phyloP scores from a whole-genome alignment of 2,113 vertebrate species.

The Osmerus mordax region DNA sequence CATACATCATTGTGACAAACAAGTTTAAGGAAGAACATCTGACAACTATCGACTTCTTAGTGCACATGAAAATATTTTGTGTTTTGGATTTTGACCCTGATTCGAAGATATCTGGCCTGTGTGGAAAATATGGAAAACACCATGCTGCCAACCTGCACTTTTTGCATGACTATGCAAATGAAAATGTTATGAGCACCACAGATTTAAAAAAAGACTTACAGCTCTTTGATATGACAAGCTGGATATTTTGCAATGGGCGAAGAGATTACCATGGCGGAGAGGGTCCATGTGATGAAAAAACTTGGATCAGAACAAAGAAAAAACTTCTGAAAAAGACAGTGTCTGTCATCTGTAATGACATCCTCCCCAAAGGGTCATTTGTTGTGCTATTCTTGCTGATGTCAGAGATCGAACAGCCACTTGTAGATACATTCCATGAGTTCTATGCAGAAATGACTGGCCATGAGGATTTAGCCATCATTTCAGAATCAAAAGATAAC shows the following conservation, averaged over 20 bases:
- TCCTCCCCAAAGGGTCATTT: slow-evolving; percentile 52
- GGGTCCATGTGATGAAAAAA: slow-evolving; percentile 59
- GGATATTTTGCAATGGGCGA: slow-evolving; percentile 77
- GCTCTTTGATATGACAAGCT: slow-evolving; percentile 65
- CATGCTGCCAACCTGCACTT: slow-evolving; percentile 56
- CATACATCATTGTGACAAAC: slow-evolving; percentile 72
- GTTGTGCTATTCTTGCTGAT: slow-evolving; percentile 69
- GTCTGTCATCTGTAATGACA: slow-evolving; percentile 67
- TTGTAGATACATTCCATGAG: slow-evolving; percentile 66
- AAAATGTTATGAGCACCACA: slow-evolving; percentile 35
- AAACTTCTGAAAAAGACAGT: slow-evolving; percentile 63
- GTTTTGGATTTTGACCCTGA: slow-evolving; percentile 77
- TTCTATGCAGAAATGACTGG: slow-evolving; percentile 72
- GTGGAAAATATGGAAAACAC: slow-evolving; percentile 49
- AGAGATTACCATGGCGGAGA: slow-evolving; percentile 50
- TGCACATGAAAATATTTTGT: slow-evolving; percentile 70
- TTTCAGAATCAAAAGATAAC: slow-evolving; percentile 65
- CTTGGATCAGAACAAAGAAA: slow-evolving; percentile 64
- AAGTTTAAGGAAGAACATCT: slow-evolving; percentile 47
- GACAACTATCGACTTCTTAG: slow-evolving; percentile 60
- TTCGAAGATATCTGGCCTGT: slow-evolving; percentile 65
- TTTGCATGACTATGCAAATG: slow-evolving; percentile 59
- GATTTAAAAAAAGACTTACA: slow-evolving; percentile 43
- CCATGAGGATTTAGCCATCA: slow-evolving; percentile 55
- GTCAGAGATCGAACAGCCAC: slow-evolving; percentile 62